A percentile compares a stretch with the other conserved stretches of the same genome.
Evolutionary conservation across 2,888 invertebrate genomes (phyloP).

Genomic region (Stomorhina lunata): DNA sequence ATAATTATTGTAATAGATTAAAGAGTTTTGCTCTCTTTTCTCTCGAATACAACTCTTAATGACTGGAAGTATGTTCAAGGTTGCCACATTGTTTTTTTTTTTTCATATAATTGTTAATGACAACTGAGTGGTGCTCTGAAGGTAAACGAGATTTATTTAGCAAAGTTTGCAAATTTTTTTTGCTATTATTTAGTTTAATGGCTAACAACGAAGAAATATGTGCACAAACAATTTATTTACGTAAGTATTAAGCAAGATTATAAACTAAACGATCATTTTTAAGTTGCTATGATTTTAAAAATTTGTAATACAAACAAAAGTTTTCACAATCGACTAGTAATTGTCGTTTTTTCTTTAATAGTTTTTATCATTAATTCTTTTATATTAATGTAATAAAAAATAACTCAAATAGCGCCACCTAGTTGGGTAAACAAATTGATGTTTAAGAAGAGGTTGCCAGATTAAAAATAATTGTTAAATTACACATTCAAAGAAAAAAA

Average conservation of each 20-base stretch:
- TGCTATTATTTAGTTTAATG: not conserved
- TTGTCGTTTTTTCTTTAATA: not conserved
- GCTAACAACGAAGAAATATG: not conserved
- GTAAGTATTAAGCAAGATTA: not conserved
- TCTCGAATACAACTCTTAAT: constrained; percentile 52
- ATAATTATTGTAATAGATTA: constrained; percentile 68
- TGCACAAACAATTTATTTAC: not conserved
- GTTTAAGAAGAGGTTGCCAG: not conserved
- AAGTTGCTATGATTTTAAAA: too few relatives aligned
- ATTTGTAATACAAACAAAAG: too few relatives aligned
- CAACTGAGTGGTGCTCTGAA: not conserved
- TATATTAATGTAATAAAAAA: not conserved
- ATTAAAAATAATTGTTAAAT: not conserved
- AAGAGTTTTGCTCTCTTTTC: too few relatives aligned
- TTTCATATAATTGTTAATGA: not conserved
- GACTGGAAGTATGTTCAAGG: constrained; percentile 37
- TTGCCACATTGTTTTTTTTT: constrained; percentile 39
- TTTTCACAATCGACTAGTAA: not conserved
- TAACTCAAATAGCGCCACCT: constrained; percentile 15
- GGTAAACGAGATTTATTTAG: constrained; percentile 12
- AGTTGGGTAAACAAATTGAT: constrained; percentile 22
- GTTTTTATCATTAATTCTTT: not conserved
- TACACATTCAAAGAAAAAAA: not conserved
- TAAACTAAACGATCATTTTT: too few relatives aligned
- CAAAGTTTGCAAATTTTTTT: not conserved